Conservation (phyloP, 2,888 invertebrate genomes). For the Folsomia manolachei region DNA sequence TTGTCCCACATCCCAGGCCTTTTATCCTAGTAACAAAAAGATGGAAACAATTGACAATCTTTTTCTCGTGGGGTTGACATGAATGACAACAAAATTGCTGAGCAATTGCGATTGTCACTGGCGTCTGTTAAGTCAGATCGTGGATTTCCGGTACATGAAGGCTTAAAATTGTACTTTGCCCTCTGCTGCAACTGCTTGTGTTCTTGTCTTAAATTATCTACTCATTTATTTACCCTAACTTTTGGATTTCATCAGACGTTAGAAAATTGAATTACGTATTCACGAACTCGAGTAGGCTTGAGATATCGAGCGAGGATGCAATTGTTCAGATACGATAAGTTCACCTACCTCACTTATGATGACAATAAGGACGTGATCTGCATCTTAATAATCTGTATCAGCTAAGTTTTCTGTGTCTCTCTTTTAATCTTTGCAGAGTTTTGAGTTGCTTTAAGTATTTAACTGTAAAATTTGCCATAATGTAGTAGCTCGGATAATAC, state of each 20-base stretch:
- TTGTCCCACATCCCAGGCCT: too few species aligned
- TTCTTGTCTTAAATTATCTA: background rate
- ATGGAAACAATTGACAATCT: background rate
- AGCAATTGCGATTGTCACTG: constrained; percentile 5
- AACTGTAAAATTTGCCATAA: too few species aligned
- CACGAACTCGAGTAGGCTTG: background rate
- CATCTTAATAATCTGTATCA: background rate
- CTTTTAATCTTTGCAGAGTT: too few species aligned
- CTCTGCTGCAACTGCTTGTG: background rate
- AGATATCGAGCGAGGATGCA: background rate
- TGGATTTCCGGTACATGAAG: background rate
- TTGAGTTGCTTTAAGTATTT: too few species aligned
- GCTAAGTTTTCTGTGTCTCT: too few species aligned
- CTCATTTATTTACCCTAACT: background rate
- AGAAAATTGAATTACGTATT: background rate
- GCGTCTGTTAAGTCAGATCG: background rate
- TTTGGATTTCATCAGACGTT: background rate
- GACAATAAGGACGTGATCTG: background rate
- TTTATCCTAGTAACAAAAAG: too few species aligned
- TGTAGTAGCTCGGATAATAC: too few species aligned
- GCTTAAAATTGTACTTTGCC: background rate
- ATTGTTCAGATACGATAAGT: background rate
- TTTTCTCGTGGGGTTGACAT: background rate
- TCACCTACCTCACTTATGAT: background rate
- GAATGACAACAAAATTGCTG: background rate